A percentile compares a stretch with the other conserved stretches of the same genome.
Evolutionary conservation across 2,797 vertebrate genomes (phyloP).

Genomic region (Halcyon chelicuti): DNA sequence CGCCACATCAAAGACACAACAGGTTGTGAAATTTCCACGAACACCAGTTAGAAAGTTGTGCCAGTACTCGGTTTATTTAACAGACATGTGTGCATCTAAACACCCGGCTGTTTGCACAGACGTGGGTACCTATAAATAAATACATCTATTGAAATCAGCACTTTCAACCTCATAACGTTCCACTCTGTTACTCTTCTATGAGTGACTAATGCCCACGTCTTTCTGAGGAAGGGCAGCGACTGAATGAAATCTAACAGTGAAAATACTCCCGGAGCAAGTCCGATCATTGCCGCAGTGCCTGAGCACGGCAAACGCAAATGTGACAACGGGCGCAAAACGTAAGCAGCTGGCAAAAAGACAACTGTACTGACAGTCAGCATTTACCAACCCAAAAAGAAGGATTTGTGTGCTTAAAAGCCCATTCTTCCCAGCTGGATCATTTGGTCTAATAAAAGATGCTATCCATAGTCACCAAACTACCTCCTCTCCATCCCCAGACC

Average conservation of each 20-base stretch:
- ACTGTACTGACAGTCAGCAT: background rate
- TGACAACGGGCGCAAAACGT: rapidly evolving
- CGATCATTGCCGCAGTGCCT: rapidly evolving
- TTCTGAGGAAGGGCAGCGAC: background rate
- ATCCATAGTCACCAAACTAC: background rate
- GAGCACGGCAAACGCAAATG: background rate
- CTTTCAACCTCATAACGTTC: background rate
- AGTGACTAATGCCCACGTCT: background rate
- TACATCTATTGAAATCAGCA: rapidly evolving
- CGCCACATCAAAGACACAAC: background rate
- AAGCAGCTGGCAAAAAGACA: background rate
- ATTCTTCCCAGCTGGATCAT: background rate
- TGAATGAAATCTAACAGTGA: background rate
- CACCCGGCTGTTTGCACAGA: rapidly evolving
- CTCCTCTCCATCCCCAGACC: background rate
- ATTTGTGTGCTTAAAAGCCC: background rate
- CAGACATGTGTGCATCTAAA: background rate
- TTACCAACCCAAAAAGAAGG: background rate
- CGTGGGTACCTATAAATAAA: rapidly evolving
- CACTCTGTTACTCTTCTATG: background rate
- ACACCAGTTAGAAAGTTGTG: background rate
- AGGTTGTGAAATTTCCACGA: background rate
- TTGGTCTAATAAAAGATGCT: background rate
- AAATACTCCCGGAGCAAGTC: background rate
- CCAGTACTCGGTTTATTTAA: background rate